These are phyloP conservation scores for Phylloscopus trochiloides DNA, from an alignment of 2,113 vertebrate species.

Conservation along the genomic window DNA sequence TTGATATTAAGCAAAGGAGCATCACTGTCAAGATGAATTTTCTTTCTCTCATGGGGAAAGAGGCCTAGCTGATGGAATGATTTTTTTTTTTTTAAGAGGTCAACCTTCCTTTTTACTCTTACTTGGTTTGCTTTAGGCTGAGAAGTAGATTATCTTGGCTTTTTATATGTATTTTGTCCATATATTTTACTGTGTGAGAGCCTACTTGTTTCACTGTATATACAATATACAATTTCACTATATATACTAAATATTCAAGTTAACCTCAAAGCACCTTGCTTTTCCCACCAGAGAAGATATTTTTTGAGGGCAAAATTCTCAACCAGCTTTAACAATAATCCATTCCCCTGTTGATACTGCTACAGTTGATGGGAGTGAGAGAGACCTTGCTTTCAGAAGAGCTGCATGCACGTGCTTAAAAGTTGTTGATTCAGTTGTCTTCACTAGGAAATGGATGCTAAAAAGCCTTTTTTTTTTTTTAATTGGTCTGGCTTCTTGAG, in stretches of 20 bases:
- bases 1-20: neutral
- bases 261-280: neutral
- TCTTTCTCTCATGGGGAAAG: neutral
- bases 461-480: neutral
- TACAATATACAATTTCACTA: no score
- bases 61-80: neutral
- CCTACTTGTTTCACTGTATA: neutral
- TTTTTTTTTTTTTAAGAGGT: neutral
- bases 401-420: neutral
- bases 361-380: neutral
- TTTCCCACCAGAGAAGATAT: neutral
- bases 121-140: neutral
- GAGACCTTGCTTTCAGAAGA: neutral
- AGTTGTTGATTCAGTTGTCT: neutral
- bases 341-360: rapidly evolving
- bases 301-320: neutral
- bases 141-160: neutral
- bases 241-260: neutral
- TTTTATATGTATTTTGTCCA: neutral
- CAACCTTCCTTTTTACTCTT: neutral
- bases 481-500: neutral
- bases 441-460: neutral
- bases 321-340: neutral
- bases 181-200: neutral
- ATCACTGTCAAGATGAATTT: rapidly evolving